Percentiles rank a stretch among this genome's conserved stretches.
These are phyloP conservation scores for Lepidostoma basale DNA, from an alignment of 1,140 invertebrate species.

Conservation along the genomic window DNA sequence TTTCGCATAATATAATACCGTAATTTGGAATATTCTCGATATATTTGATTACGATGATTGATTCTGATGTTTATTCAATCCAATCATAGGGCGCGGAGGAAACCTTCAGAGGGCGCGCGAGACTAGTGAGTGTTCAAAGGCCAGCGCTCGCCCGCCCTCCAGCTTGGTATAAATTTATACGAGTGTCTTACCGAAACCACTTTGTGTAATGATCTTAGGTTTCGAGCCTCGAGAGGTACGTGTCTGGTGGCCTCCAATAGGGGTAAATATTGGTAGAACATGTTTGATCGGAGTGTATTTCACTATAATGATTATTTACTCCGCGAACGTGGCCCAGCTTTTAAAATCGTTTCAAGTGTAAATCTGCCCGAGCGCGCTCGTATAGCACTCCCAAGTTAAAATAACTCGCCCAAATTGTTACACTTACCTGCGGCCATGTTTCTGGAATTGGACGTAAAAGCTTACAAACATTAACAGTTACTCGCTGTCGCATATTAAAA, in stretches of 20 bases:
- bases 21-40: too few species aligned
- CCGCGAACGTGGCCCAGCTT: constrained; percentile 11
- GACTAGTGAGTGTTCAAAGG: background rate
- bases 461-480: constrained; percentile 22
- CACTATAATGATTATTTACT: constrained; percentile 30
- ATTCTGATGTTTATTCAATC: too few species aligned
- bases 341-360: background rate
- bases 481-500: constrained; percentile 10
- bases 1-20: too few species aligned
- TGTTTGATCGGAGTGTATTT: constrained; percentile 22
- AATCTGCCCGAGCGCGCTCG: background rate
- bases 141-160: background rate
- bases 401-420: background rate
- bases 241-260: constrained; percentile 3
- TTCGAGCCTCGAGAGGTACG: constrained; percentile 13
- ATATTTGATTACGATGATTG: too few species aligned
- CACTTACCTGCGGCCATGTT: background rate
- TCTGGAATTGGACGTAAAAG: constrained; percentile 3
- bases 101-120: background rate
- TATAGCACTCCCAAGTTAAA: background rate
- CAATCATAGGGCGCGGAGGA: too few species aligned
- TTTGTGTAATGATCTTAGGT: constrained; percentile 38
- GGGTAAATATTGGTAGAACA: constrained; percentile 30
- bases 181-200: constrained; percentile 37
- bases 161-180: constrained; percentile 28